These are phyloP conservation scores for Salmo trutta DNA, from an alignment of 2,797 vertebrate species.

Conservation along the genomic window DNA sequence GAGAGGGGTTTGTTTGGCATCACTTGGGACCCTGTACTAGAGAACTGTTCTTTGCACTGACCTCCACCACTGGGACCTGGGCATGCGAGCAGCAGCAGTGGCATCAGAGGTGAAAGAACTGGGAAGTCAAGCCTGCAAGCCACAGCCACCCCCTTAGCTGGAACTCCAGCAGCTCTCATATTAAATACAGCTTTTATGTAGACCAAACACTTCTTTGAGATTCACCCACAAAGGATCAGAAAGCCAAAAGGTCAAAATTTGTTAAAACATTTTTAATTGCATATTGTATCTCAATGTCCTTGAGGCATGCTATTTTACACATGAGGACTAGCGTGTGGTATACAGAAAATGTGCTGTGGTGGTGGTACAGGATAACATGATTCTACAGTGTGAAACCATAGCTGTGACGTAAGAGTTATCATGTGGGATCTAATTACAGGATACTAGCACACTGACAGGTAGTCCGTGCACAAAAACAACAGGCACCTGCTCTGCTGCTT, in stretches of 20 bases:
- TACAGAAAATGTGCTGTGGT: neutral
- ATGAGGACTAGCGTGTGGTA: neutral
- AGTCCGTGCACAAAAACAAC: neutral
- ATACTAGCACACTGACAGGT: conserved; percentile 8
- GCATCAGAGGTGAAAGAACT: neutral
- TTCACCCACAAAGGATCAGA: neutral
- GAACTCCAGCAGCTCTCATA: neutral
- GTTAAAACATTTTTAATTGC: neutral
- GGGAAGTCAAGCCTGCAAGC: neutral
- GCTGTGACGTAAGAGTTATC: too few relatives aligned
- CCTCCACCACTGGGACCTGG: too few relatives aligned
- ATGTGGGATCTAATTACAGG: neutral
- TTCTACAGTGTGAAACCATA: neutral
- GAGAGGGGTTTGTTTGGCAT: neutral
- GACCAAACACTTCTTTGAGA: neutral
- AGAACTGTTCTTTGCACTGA: neutral
- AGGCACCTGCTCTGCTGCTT: conserved; percentile 49
- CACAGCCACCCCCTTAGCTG: neutral
- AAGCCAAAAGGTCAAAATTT: neutral
- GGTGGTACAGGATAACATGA: neutral
- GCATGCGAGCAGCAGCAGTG: neutral
- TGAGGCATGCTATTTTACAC: neutral
- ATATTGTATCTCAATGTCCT: neutral
- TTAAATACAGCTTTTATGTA: neutral
- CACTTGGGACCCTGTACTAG: neutral